Conservation (phyloP, 2,888 invertebrate species). For the Leptarthrus brevirostris region DNA sequence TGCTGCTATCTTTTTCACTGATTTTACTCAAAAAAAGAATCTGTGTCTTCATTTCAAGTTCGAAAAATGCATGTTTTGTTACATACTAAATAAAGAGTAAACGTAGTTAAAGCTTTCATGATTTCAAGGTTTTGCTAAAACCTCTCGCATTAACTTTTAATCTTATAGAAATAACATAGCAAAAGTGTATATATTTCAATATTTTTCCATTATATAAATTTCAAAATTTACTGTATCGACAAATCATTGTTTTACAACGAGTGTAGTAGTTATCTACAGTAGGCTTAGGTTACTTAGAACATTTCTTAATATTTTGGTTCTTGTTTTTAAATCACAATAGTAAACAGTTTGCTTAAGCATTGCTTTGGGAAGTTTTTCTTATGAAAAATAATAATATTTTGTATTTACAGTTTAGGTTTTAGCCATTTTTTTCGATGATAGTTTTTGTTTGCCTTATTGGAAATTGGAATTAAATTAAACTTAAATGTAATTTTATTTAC, state of each 20-base stretch:
- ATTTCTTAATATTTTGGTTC: slow-evolving; percentile 7
- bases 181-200: slow-evolving; percentile 11
- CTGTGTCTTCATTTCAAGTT: too few species aligned
- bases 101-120: slow-evolving; percentile 34
- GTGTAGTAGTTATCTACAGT: not conserved
- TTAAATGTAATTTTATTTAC: too few species aligned
- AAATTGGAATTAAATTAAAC: too few species aligned
- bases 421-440: too few species aligned
- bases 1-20: too few species aligned
- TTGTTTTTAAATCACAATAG: slow-evolving; percentile 17
- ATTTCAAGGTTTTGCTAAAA: slow-evolving; percentile 1
- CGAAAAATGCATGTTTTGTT: slow-evolving; percentile 5
- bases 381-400: too few species aligned
- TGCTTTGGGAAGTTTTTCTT: not conserved
- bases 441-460: too few species aligned
- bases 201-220: slow-evolving; percentile 6
- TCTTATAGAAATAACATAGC: slow-evolving; percentile 26
- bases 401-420: too few species aligned
- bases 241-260: not conserved
- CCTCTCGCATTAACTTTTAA: slow-evolving; percentile 1
- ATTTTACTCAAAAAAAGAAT: too few species aligned
- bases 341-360: not conserved
- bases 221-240: slow-evolving; percentile 25
- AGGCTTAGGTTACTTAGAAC: not conserved
- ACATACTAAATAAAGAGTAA: slow-evolving; percentile 12